Evolutionary conservation across 2,888 invertebrate species (phyloP), one percentile per base, ranked within the genome.

Genomic region (Eudasyphora cyanicolor): DNA sequence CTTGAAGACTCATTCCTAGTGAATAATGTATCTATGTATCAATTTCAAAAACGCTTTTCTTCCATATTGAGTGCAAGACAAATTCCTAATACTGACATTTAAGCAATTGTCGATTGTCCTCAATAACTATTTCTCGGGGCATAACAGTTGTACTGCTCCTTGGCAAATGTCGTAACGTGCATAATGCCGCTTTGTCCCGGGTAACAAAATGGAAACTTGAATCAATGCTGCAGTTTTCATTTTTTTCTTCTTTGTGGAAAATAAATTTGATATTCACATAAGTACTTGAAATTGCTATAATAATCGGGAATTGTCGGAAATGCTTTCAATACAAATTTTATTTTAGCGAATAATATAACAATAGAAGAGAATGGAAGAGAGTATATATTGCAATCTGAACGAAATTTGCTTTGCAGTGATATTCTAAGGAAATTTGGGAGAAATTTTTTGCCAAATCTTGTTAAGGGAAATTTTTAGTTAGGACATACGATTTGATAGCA

Each of bases 81-180:
- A 83, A 83, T 83, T 78, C 49, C 77, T 75, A 49, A 80, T 62
- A 80, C 35, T 83, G 80, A 67, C 77, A 80, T 71, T 71, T 71
- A 21, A 54, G 49, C 67, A 80, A 83, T 78, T n/a, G n/a, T 83
- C 83, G 42, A 64, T 77, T 78, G 75, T 64, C 78, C 80, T 83
- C 80, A 83, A 75, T 78, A 75, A 80, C 62, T 54, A 78, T 62
- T 74, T 70, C 17, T 38, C 14, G 4, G n/a, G n/a, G n/a, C n/a
- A n/a, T n/a, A n/a, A n/a, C 6, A n/a, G n/a, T 45, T 45, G 14
- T 8, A 12, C n/a, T 6, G n/a, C 45, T 45, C n/a, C 32, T 6
- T 32, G 3, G 2, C 45, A n/a, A 12, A n/a, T 45, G n/a, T 4
- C 4, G 8, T 8, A 32, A 32, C 32, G 32, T 32, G 32, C 4